Evolutionary conservation across 2,888 invertebrate genomes (phyloP), one percentile per base, ranked within the genome.

Genomic region (Pseudeuparius sepicola): DNA sequence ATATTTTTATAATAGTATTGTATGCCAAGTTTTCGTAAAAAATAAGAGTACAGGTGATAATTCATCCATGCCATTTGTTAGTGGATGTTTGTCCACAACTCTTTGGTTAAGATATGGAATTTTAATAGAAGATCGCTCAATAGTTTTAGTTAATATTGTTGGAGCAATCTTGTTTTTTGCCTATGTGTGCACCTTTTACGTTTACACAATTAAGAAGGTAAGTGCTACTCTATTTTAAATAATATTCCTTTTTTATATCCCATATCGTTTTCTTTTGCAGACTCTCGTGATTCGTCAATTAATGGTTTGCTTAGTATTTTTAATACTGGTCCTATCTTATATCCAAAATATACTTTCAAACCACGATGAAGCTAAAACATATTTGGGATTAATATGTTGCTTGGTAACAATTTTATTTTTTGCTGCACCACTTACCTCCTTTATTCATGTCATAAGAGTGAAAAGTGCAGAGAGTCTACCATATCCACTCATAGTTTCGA

Each of bases 381-480:
- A 73, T 49, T 66, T 86, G 48, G 89, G 89, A 31, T 56, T 76
- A 20, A 54, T 75, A 30, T 78, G 85, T 48, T 82, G 84, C 59
- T 57, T 71, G 14, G 67, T 87, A 29, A 86, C 88, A 1, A 71
- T 88, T 31, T 52, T 85, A 41, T 85, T 86, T 51, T 80, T 88
- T 56, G 85, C 82, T 13, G 79, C 89, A 7, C 90, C 89, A 4
- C 67, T 90, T 46, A 78, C 78, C 32, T 79, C 81, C 56, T 60
- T 89, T 47, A 65, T 83, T 18, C 78, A 89, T 64, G 90, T 94
- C 3, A 66, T 92, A 34, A 73, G 68, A 57, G 73, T 78, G 4
- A 82, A 78, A 59, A 86, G 74, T 57, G 79, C 88, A 0, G 88
- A 89, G 51, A 83, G 80, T 56, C 68, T 94, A 50, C 92, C 93